Evolutionary conservation across 2,113 vertebrate genomes (phyloP).

Genomic region (Anguilla rostrata): DNA sequence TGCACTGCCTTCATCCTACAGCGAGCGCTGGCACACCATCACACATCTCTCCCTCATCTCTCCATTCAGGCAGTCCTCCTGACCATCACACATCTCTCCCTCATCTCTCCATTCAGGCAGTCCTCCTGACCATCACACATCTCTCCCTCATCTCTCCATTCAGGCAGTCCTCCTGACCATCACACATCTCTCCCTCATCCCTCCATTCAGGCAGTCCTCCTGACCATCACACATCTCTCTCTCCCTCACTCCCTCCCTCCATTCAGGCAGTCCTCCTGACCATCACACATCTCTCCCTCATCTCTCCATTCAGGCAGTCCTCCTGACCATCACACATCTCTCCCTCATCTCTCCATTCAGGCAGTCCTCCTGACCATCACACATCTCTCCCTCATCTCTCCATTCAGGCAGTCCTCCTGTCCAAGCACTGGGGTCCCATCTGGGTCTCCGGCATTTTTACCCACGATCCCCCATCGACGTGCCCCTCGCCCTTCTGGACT

Average conservation of each 20-base stretch:
- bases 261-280: constrained; percentile 7
- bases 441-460: constrained; percentile 4
- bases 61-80: too few relatives aligned
- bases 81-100: too few relatives aligned
- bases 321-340: too few relatives aligned
- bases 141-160: too few relatives aligned
- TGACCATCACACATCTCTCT: too few relatives aligned
- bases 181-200: too few relatives aligned
- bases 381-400: too few relatives aligned
- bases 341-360: background rate
- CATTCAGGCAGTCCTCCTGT: constrained; percentile 5
- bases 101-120: background rate
- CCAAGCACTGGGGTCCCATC: background rate
- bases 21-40: constrained; percentile 47
- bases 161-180: constrained; percentile 14
- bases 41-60: constrained; percentile 47
- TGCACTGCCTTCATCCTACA: constrained; percentile 42
- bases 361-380: constrained; percentile 15
- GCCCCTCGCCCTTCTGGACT: background rate
- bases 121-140: too few relatives aligned
- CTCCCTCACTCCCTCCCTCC: too few relatives aligned
- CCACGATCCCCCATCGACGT: background rate
- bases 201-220: constrained; percentile 3
- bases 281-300: too few relatives aligned
- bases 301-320: background rate